Base-by-base conservation (phyloP, 2,797 vertebrate genomes). In the Lacerta agilis region DNA sequence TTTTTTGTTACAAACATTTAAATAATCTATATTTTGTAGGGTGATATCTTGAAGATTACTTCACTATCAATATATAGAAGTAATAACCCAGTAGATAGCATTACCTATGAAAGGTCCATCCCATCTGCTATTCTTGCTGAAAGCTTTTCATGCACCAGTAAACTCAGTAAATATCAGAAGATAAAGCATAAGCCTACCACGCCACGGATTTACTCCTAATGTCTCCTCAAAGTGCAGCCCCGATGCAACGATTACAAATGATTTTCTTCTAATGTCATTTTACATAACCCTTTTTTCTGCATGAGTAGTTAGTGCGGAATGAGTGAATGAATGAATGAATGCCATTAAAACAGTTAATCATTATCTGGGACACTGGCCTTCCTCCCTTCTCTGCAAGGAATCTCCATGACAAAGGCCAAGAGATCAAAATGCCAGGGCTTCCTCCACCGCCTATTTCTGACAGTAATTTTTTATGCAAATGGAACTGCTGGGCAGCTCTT, bases 331-430 rank as follows among this genome's bases (percentile, higher is more conserved):
- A 97, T 97, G 97, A 98, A 97, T 97, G 97, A 97, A 97, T 97
- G 97, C 97, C 97, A 98, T 98, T 98, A 98, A 97, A 97, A 98
- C 97, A 98, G 97, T 98, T 98, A 97, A 97, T 98, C 97, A 98
- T 98, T 98, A 97, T 97, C 97, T 97, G 96, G 97, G 97, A 97
- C 97, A 97, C 94, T 97, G 96, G 97, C 94, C 97, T 97, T 95
- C 95, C 94, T 96, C 94, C 90, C 96, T 94, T 94, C 96, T 95
- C 96, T 94, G 96, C 95, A 87, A 97, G 96, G 97, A 97, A 98
- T 98, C 97, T 97, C 97, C 97, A 98, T 98, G 97, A 98, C 97
- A 98, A 98, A 98, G 97, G 97, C 96, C 97, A 97, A 97, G 96
- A 97, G 97, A 98, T 97, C 97, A 97, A 97, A 97, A 96, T 92